A percentile compares a stretch with the other conserved stretches of the same genome.
Conservation (phyloP, 2,797 vertebrate genomes). For the Mus spretus region DNA sequence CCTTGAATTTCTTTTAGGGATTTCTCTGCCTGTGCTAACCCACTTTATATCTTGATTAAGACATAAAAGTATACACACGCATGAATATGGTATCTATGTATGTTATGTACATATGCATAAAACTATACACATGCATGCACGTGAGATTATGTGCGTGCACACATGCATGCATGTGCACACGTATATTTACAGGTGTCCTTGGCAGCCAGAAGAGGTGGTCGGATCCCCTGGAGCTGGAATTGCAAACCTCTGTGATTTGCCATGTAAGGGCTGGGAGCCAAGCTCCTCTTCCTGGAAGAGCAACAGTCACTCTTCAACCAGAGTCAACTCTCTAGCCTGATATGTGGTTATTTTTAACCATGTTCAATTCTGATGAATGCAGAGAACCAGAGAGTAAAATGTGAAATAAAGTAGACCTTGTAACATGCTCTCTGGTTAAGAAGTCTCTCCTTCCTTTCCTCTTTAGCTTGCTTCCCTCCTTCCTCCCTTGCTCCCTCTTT, state of each 20-base stretch:
- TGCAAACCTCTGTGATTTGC: background rate
- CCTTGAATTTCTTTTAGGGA: background rate
- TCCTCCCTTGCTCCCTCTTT: background rate
- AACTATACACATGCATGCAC: background rate
- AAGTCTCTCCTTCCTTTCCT: background rate
- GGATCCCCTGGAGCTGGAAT: background rate
- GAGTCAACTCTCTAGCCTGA: background rate
- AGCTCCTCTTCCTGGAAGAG: background rate
- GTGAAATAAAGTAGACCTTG: background rate
- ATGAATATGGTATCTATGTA: too few relatives aligned
- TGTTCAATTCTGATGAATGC: background rate
- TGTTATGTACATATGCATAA: too few relatives aligned
- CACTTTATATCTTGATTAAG: background rate
- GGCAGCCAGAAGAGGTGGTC: background rate
- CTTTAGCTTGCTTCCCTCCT: background rate
- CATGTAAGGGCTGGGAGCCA: too few relatives aligned
- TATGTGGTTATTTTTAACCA: slow-evolving; percentile 25
- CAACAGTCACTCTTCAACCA: background rate
- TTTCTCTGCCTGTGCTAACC: background rate
- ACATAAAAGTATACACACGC: too few relatives aligned
- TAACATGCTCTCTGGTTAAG: slow-evolving; percentile 82
- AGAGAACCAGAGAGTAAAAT: background rate
- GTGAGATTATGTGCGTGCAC: background rate
- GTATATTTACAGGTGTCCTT: background rate
- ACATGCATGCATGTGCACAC: background rate